These are phyloP conservation scores for Tetheella fluctuosa DNA, from an alignment of 2,888 invertebrate genomes.

Conservation along the genomic window DNA sequence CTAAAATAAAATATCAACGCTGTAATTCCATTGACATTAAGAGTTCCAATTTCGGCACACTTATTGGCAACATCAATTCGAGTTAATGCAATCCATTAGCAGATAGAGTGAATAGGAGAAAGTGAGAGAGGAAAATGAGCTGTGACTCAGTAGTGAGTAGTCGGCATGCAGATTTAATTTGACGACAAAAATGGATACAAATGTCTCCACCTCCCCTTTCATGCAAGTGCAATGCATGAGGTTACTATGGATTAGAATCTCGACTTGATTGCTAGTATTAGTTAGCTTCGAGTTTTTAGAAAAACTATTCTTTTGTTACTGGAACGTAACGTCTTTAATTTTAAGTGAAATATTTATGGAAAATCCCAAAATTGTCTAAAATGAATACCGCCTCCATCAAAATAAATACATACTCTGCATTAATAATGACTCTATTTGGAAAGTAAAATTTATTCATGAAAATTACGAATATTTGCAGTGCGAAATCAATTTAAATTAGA, in stretches of 20 bases:
- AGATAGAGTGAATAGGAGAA: conserved; percentile 48
- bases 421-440: too few species aligned
- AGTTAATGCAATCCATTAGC: conserved; percentile 70
- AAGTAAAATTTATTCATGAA: too few species aligned
- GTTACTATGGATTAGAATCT: background rate
- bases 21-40: background rate
- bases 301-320: too few species aligned
- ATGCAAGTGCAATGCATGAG: background rate
- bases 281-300: background rate
- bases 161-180: conserved; percentile 71
- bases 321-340: too few species aligned
- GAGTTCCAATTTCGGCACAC: conserved; percentile 23
- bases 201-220: conserved; percentile 52
- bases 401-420: too few species aligned
- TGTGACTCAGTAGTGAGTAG: conserved; percentile 30
- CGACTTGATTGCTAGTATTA: background rate
- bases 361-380: too few species aligned
- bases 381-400: too few species aligned
- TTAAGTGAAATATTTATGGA: too few species aligned
- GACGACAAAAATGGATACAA: conserved; percentile 67
- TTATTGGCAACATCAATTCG: conserved; percentile 45
- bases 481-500: background rate
- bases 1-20: background rate
- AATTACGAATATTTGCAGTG: background rate
- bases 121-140: conserved; percentile 15